Evolutionary conservation across 2,113 vertebrate species (phyloP).

Genomic region (Machaerirhynchus nigripectus): DNA sequence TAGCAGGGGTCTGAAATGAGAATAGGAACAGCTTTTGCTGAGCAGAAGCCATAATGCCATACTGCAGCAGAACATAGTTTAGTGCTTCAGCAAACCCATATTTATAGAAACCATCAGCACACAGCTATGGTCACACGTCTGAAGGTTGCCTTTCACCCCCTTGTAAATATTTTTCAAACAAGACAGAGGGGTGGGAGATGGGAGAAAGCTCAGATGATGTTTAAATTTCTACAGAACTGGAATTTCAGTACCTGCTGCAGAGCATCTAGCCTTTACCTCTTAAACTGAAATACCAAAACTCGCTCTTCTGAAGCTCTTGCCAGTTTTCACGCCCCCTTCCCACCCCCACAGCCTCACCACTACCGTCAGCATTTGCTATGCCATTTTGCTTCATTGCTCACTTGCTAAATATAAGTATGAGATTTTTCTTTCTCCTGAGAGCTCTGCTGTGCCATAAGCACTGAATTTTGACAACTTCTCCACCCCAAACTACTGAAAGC

Average conservation of each 20-base stretch:
- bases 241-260: slow-evolving; percentile 16
- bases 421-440: slow-evolving; percentile 24
- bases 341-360: slow-evolving; percentile 37
- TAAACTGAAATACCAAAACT: slow-evolving; percentile 28
- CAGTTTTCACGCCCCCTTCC: slow-evolving; percentile 22
- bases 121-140: slow-evolving; percentile 9
- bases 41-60: slow-evolving; percentile 14
- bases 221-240: not conserved
- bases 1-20: slow-evolving; percentile 17
- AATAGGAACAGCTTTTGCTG: slow-evolving; percentile 17
- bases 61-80: not conserved
- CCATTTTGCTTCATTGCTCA: slow-evolving; percentile 49
- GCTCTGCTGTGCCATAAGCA: not conserved
- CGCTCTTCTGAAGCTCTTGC: not conserved
- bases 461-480: not conserved
- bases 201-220: not conserved
- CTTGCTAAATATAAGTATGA: slow-evolving; percentile 51
- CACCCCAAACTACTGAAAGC: not conserved
- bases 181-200: slow-evolving; percentile 30
- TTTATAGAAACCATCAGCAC: slow-evolving; percentile 34
- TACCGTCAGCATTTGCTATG: slow-evolving; percentile 38
- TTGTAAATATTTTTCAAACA: slow-evolving; percentile 56
- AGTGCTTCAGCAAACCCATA: not conserved
- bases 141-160: slow-evolving; percentile 40
- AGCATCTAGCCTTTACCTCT: not conserved